A percentile compares a stretch with the other conserved stretches of the same genome.
Conservation (phyloP, 2,888 invertebrate species). For the Lomographa bimaculata region DNA sequence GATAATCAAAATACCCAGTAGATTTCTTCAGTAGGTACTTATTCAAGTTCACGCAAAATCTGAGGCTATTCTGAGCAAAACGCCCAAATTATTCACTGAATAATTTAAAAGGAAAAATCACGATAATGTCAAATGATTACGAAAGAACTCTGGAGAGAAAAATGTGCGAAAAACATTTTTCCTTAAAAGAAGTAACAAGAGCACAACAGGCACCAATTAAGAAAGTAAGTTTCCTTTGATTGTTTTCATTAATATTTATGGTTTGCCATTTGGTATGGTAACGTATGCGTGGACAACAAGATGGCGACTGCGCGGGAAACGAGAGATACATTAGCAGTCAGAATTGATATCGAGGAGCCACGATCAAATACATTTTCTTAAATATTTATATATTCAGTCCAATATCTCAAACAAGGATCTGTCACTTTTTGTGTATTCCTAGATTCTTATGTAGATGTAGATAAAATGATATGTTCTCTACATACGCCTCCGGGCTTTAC, state of each 20-base stretch:
- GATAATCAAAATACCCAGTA: too few species aligned
- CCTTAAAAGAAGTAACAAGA: conserved; percentile 2
- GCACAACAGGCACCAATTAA: conserved; percentile 31
- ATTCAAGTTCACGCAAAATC: too few species aligned
- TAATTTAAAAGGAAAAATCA: conserved; percentile 8
- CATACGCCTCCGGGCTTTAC: too few species aligned
- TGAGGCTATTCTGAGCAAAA: conserved; percentile 3
- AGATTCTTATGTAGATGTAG: too few species aligned
- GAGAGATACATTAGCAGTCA: conserved; percentile 40
- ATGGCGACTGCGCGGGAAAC: conserved; percentile 34
- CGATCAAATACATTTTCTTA: conserved; percentile 38
- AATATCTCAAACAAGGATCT: conserved; percentile 32
- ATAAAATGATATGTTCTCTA: too few species aligned
- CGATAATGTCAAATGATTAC: conserved; percentile 5
- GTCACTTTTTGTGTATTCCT: not conserved
- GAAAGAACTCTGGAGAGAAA: conserved; percentile 2
- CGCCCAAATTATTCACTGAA: conserved; percentile 15
- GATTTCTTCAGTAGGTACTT: too few species aligned
- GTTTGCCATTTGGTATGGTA: conserved; percentile 47
- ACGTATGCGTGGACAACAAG: conserved; percentile 50
- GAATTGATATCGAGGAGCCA: conserved; percentile 35
- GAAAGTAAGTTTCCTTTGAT: conserved; percentile 37
- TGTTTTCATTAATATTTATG: conserved; percentile 43
- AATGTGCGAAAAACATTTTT: conserved; percentile 13
- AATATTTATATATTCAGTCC: conserved; percentile 45